Conservation (phyloP, 37 sponge, comb jelly and placozoan genomes). For the Theonella swinhoei region DNA sequence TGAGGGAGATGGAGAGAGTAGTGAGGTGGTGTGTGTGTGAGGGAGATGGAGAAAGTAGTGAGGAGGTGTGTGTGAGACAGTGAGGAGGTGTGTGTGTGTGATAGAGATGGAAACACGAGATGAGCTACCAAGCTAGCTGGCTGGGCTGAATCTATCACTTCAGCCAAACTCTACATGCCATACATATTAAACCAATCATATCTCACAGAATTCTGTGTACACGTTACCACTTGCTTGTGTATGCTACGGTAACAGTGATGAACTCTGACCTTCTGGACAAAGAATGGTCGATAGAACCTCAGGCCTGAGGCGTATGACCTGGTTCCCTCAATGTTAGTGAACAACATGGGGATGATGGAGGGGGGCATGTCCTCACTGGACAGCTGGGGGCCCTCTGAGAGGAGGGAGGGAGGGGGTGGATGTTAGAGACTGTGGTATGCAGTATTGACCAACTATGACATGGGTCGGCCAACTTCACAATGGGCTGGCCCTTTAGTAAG, state of each 20-base stretch:
- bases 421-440: neutral
- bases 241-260: too few species aligned
- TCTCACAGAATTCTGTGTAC: too few species aligned
- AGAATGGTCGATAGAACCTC: conserved; percentile 65
- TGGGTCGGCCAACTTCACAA: too few species aligned
- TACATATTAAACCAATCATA: too few species aligned
- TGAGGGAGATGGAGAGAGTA: conserved; percentile 4
- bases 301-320: conserved; percentile 37
- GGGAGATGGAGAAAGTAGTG: neutral
- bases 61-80: neutral
- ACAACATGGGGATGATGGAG: conserved; percentile 48
- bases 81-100: neutral
- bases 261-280: conserved; percentile 17
- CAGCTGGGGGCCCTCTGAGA: conserved; percentile 51
- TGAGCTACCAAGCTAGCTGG: too few species aligned
- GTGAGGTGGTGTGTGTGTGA: too few species aligned
- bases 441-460: too few species aligned
- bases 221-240: too few species aligned
- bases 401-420: neutral
- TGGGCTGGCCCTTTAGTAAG: too few species aligned
- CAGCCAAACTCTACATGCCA: too few species aligned
- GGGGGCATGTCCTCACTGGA: conserved; percentile 39
- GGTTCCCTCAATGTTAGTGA: conserved; percentile 54
- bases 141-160: too few species aligned
- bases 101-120: too few species aligned